Base-by-base conservation (phyloP, 92 coral and sea anemone species). In the Parazoanthus atlanticus region DNA sequence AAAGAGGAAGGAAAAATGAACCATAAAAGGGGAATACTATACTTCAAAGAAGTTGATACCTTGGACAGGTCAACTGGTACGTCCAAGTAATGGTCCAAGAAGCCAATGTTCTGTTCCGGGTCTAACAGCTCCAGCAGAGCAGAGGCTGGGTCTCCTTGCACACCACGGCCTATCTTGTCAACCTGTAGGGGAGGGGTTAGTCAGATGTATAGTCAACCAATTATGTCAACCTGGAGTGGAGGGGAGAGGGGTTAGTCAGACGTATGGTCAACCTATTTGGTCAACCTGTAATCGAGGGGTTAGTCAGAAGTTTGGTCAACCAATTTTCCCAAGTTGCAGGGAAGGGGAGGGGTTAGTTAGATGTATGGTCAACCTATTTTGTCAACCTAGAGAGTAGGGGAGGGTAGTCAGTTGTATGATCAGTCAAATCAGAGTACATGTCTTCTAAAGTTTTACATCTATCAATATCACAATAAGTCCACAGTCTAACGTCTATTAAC, bases 101-200 rank as follows among this genome's bases (percentile, higher is more conserved):
- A 97, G 64, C 99, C 99, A 6, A 96, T 81, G 66, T 97, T 97
- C 89, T 97, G 99, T 89, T 97, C 99, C 47, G 99, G 99, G 76
- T 97, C 99, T 47, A 97, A 92, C 75, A 97, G 90, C 66, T 97
- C 99, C 31, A 97, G 90, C 25, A 97, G 91, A 29, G 99, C 99
- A 3, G 99, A 97, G 0, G 99, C 99, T 13, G 99, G 98, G 47
- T 97, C 99, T 23, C 99, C 99, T 30, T 97, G 99, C 0, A 97
- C 96, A 87, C 99, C 99, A 49, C 99, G 99, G 17, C 99, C 99
- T 76, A 97, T 89, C 93, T 97, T 97, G 77, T 97, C 99, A 79
- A 96, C 97, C 98, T 96, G 86, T 31, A 69, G 10, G 65, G 34
- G 25, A 19, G 6, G 78, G 43, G 78, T 74, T 56, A 56, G 25